Conservation (phyloP, 64 coral and sea anemone genomes). For the Actinia tenebrosa region DNA sequence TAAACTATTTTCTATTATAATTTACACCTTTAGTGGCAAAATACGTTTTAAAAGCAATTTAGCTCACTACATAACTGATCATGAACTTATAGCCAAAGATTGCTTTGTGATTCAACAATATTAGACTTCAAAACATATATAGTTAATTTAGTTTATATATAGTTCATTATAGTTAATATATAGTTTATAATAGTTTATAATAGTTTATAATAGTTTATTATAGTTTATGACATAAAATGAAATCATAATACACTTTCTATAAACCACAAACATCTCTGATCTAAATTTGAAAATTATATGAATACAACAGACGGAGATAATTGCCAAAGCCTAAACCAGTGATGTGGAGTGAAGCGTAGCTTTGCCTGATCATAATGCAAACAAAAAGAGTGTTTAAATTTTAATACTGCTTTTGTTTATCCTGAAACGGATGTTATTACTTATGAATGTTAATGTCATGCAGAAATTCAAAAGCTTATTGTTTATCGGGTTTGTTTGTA, state of each 20-base stretch:
- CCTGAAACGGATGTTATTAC: slow-evolving; percentile 1
- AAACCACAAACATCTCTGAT: too few relatives aligned
- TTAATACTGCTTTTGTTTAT: not conserved
- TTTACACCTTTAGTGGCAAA: not conserved
- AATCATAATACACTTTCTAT: too few relatives aligned
- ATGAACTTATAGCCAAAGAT: too few relatives aligned
- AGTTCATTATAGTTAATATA: too few relatives aligned
- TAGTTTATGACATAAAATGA: too few relatives aligned
- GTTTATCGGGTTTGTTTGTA: not conserved
- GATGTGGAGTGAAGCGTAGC: not conserved
- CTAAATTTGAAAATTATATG: too few relatives aligned
- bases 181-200: too few relatives aligned
- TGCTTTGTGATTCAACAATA: too few relatives aligned
- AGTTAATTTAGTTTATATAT: too few relatives aligned
- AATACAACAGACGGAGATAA: too few relatives aligned
- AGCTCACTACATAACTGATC: not conserved
- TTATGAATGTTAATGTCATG: slow-evolving; percentile 12
- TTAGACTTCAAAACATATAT: too few relatives aligned
- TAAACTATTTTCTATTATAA: not conserved
- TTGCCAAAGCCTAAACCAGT: not conserved
- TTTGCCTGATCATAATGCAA: not conserved
- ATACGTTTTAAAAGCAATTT: not conserved
- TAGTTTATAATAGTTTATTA: too few relatives aligned
- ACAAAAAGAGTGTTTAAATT: not conserved
- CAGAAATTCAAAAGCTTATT: slow-evolving; percentile 6